Evolutionary conservation across 2,113 vertebrate genomes (phyloP), one percentile per base, ranked within the genome.

Genomic region (Halichoeres trimaculatus): DNA sequence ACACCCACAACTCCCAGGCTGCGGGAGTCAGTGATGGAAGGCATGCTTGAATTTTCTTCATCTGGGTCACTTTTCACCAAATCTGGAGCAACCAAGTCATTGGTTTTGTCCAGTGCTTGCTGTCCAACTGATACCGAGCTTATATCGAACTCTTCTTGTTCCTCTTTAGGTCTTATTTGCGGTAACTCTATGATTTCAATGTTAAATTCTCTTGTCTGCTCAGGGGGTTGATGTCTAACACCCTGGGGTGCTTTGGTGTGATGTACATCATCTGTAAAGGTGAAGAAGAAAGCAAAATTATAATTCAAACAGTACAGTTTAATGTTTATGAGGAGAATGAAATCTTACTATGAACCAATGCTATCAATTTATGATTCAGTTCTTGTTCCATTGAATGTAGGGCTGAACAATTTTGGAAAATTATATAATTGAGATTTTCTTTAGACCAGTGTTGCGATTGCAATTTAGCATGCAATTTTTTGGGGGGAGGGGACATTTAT

Each of bases 151-250:
- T 87, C 83, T 43, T 11, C 43, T 56, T 36, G 10, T 58, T 83
- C 81, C 41, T 76, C 74, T 74, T 88, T 88, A 4, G 43, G 63
- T 41, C 14, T 36, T 54, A 36, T 43, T 9, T 35, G 3, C 35
- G 22, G 1, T 0, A 36, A 69, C 17, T 72, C 65, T 12, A 58
- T 24, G 16, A 41, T 23, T 55, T 9, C 26, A 24, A 45, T 20
- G 45, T 19, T n/a, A 2, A 8, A 8, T 1, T n/a, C 19, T 13
- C 19, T 20, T 7, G 45, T 48, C 8, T n/a, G 14, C 24, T 76
- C 50, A 14, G 34, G 7, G 22, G 45, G 50, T 13, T 61, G 19
- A 36, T 70, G 69, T 47, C 5, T 20, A 13, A 43, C 30, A 14
- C 12, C 11, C 13, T 43, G 30, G 17, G 68, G n/a, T 45, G 20